These are phyloP conservation scores for Trichonephila clavipes DNA, from an alignment of 1,140 invertebrate species.

Conservation along the genomic window DNA sequence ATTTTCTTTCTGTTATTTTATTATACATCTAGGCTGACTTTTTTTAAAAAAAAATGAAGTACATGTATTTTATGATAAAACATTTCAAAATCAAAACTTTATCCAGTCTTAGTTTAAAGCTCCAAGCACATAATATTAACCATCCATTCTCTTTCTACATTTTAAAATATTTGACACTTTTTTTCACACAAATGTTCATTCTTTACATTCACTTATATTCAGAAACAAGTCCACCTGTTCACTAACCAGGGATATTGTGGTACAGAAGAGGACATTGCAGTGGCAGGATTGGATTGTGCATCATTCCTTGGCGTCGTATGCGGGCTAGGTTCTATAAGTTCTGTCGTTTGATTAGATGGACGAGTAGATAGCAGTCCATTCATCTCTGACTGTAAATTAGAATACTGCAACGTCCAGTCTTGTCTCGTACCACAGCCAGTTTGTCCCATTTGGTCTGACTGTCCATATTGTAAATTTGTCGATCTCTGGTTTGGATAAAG, in stretches of 20 bases:
- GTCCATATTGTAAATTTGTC: not conserved
- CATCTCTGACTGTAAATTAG: not conserved
- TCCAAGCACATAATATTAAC: no score
- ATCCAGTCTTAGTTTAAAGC: no score
- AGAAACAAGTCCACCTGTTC: constrained; percentile 49
- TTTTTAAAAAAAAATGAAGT: no score
- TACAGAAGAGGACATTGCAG: not conserved
- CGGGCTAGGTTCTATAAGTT: not conserved
- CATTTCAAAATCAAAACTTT: no score
- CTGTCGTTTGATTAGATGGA: not conserved
- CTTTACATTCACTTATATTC: not conserved
- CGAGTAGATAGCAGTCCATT: not conserved
- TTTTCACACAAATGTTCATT: no score
- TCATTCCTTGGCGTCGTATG: not conserved
- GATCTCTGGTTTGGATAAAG: not conserved
- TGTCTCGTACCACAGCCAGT: not conserved
- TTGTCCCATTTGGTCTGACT: not conserved
- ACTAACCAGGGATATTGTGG: constrained; percentile 43
- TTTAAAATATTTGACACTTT: not conserved
- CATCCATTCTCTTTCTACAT: not conserved
- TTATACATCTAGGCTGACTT: no score
- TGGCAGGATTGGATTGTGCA: not conserved
- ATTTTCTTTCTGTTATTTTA: no score
- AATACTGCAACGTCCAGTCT: constrained; percentile 9
- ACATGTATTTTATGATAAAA: no score